Conservation (phyloP, 1,140 invertebrate species). For the Bombus impatiens region DNA sequence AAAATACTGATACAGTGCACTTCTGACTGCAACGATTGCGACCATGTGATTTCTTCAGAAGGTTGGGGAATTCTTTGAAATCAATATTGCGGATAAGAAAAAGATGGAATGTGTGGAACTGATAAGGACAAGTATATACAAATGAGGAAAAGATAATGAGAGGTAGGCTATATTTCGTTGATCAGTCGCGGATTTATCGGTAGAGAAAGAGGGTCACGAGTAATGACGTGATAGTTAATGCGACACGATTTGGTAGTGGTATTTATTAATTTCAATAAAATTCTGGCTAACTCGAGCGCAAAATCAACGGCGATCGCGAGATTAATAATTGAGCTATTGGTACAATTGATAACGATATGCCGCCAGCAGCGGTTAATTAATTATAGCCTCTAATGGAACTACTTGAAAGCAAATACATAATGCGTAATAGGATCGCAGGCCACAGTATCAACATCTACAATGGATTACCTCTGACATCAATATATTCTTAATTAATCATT, state of each 20-base stretch:
- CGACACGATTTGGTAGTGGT: constrained; percentile 11
- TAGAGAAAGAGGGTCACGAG: background rate
- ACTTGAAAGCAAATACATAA: background rate
- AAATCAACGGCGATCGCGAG: background rate
- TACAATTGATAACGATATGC: constrained; percentile 1
- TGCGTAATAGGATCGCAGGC: background rate
- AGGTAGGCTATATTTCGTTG: background rate
- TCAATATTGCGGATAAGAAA: background rate
- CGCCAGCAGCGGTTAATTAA: background rate
- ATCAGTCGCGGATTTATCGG: background rate
- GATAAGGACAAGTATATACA: background rate
- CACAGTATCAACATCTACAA: background rate
- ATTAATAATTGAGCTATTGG: background rate
- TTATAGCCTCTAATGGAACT: background rate
- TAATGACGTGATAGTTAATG: background rate
- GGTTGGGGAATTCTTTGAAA: background rate
- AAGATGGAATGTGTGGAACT: background rate
- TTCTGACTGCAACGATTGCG: background rate
- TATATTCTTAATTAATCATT: background rate
- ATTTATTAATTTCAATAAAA: background rate
- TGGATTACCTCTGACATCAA: background rate
- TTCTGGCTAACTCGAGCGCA: background rate
- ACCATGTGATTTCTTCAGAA: too few species aligned
- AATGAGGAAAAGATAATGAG: background rate
- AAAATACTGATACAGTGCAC: constrained; percentile 3